These are phyloP conservation scores for Platichthys stellatus DNA, from an alignment of 2,113 vertebrate genomes.

Conservation along the genomic window DNA sequence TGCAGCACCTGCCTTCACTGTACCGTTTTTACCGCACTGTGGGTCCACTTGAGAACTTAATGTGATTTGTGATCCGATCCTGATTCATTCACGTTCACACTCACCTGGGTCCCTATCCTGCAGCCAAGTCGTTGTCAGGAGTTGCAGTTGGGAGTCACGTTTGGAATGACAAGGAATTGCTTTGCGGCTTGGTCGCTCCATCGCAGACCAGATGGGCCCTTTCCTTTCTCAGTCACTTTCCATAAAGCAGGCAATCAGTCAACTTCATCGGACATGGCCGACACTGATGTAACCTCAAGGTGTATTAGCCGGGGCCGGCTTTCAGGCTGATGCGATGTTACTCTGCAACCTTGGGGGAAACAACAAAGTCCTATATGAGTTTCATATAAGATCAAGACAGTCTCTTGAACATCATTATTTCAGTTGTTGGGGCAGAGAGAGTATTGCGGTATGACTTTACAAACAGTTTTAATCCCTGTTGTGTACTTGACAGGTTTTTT, in stretches of 20 bases:
- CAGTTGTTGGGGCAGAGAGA: conserved; percentile 1
- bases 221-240: conserved; percentile 68
- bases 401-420: conserved; percentile 27
- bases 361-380: conserved; percentile 27
- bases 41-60: conserved; percentile 6
- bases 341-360: conserved; percentile 45
- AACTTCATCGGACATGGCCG: conserved; percentile 22
- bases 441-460: not conserved
- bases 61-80: conserved; percentile 33
- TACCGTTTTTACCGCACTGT: not conserved
- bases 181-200: conserved; percentile 24
- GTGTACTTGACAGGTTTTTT: conserved; percentile 13
- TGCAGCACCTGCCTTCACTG: not conserved
- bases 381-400: conserved; percentile 26
- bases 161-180: conserved; percentile 25
- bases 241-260: conserved; percentile 70
- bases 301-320: conserved; percentile 35
- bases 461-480: conserved; percentile 6
- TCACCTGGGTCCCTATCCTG: conserved; percentile 19
- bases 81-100: conserved; percentile 32
- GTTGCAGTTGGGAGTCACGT: conserved; percentile 17
- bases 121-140: conserved; percentile 23
- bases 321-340: conserved; percentile 19
- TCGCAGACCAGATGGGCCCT: conserved; percentile 54
- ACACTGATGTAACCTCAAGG: conserved; percentile 24